Evolutionary conservation across 2,888 invertebrate species (phyloP), one percentile per base, ranked within the genome.

Genomic region (Andrena praecox): DNA sequence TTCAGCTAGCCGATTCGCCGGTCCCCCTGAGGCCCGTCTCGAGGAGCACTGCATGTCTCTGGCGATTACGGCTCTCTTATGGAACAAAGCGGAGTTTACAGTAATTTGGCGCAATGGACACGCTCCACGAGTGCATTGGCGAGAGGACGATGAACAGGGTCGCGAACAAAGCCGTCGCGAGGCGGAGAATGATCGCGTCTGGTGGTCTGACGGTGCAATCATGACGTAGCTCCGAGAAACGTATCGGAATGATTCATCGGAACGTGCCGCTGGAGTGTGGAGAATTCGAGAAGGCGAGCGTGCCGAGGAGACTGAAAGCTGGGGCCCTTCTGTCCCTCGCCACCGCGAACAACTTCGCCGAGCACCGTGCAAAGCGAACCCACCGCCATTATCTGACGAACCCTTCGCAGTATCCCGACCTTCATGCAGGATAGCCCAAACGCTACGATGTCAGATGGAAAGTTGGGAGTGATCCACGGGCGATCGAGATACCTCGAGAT

Each of bases 211-310:
- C 84, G 66, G 71, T 77, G 77, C 69, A 67, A 71, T 59, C 74
- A 73, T 78, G 80, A 75, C 71, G 70, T 20, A 10, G 48, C 52
- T 24, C 56, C 67, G 69, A 66, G 52, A 67, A 73, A 79, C 75
- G 71, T 85, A 84, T 84, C 80, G 73, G 80, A 72, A 72, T 86
- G 86, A 86, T 84, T 85, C 86, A 86, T 79, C 84, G 85, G 73
- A 81, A 83, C 78, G 80, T 78, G 71, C 64, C 67, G 67, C 73
- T 20, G 20, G 63, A 80, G 84, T 77, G 70, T 80, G 64, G 75
- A 76, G 73, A 67, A 86, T 85, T 85, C 63, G 75, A 80, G 80
- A 80, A 85, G 82, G 67, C 59, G 78, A 79, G 72, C 76, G 71
- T 54, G 42, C 69, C 31, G n/a, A 7, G 56, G 52, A 78, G 50